Evolutionary conservation across 2,888 invertebrate species (phyloP).

Genomic region (Drymonia ruficornis): DNA sequence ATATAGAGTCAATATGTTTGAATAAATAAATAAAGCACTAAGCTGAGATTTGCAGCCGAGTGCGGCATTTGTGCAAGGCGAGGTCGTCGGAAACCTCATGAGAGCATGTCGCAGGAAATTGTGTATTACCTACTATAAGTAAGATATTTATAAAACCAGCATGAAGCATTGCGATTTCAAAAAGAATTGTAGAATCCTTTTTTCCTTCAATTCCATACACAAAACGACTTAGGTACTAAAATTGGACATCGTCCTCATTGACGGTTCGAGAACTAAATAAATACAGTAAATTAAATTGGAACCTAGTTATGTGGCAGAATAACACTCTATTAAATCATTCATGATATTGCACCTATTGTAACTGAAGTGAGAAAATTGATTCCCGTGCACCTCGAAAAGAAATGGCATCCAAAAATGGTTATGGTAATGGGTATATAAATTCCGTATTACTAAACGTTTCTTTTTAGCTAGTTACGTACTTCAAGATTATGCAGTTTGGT

Average conservation of each 20-base stretch:
- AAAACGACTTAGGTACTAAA: no score
- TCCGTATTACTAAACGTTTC: background rate
- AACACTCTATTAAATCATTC: no score
- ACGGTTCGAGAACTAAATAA: no score
- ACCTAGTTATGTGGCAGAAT: no score
- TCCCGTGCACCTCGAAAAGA: background rate
- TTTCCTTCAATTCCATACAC: no score
- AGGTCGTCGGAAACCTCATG: slow-evolving; percentile 67
- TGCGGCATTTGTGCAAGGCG: slow-evolving; percentile 42
- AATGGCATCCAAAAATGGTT: background rate
- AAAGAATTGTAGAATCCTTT: no score
- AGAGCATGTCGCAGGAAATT: slow-evolving; percentile 32
- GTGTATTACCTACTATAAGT: slow-evolving; percentile 8
- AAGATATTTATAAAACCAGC: slow-evolving; percentile 2
- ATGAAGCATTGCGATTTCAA: background rate
- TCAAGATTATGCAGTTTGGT: background rate
- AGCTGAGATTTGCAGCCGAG: slow-evolving; percentile 39
- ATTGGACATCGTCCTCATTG: no score
- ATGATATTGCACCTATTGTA: no score
- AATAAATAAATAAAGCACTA: background rate
- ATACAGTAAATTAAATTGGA: no score
- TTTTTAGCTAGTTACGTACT: background rate
- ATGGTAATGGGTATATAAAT: background rate
- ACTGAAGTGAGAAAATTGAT: no score
- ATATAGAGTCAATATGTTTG: background rate